Base-by-base conservation (phyloP, 2,888 invertebrate species). In the Tribolium freemani region DNA sequence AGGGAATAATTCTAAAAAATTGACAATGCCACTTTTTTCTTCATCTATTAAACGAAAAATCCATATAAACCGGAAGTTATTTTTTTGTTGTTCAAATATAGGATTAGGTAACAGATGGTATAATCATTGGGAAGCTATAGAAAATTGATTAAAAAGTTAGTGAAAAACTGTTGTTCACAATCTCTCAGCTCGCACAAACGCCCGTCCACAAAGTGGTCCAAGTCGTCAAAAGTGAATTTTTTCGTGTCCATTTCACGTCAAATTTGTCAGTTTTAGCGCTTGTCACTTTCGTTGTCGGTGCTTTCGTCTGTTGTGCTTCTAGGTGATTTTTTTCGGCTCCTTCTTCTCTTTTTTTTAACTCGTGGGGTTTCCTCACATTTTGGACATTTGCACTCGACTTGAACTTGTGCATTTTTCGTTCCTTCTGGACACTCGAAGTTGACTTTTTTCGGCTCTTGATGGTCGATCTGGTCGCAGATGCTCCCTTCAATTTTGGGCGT, bases 401-500 rank as follows among this genome's bases (percentile, higher is more conserved):
- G 68, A 30, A 46, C 30, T 10, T 57, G 38, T 1, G 31, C 56
- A 16, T 67, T 38, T 38, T 38, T 38, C n/a, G 8, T 38, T 1
- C n/a, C 38, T 38, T 38, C n/a, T 1, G 26, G 2, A n/a, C n/a
- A 20, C n/a, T 50, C 31, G 21, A 64, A 64, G 11, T 6, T 53
- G 44, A 64, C 64, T n/a, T 38, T 64, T 44, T 50, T 64, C 13
- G 38, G 31, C 2, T 58, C 31, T 1, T 60, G 10, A 30, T 13
- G 45, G 51, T 30, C 3, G 10, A 30, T 26, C n/a, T 21, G 4
- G 38, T 63, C 63, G 30, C n/a, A 38, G 38, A 38, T n/a, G 51
- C 16, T 46, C 9, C 16, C n/a, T 21, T 57, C 56, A 16, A 50
- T 54, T 66, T 71, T 67, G 3, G 26, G 66, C 45, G 46, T 66